phyloP scores from a whole-genome alignment of 2,797 vertebrate species.

The Myiotriccus ornatus region DNA sequence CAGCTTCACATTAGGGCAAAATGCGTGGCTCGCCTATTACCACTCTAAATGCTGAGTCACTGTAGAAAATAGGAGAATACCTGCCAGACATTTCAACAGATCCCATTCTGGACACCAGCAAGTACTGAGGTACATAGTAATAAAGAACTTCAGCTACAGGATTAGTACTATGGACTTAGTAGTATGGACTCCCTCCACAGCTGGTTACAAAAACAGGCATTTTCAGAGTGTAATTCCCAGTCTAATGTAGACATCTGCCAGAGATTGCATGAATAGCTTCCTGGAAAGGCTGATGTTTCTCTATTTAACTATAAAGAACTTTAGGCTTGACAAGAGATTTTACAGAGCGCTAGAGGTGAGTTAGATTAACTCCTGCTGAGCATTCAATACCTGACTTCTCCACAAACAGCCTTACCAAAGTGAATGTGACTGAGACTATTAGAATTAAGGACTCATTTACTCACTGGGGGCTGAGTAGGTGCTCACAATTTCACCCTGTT shows the following conservation, averaged over 20 bases:
- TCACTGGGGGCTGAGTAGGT: background rate
- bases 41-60: background rate
- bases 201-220: background rate
- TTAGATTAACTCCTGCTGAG: background rate
- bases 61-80: background rate
- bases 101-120: accelerated
- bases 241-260: background rate
- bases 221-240: background rate
- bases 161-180: background rate
- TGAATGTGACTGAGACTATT: background rate
- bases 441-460: background rate
- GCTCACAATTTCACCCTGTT: background rate
- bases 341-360: background rate
- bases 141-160: background rate
- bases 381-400: background rate
- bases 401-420: background rate
- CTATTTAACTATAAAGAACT: background rate
- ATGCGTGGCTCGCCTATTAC: background rate
- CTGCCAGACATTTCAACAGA: background rate
- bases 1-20: background rate
- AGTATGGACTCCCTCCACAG: background rate
- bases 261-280: background rate
- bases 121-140: background rate
- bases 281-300: background rate
- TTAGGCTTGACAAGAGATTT: background rate